Base-by-base conservation (phyloP, 1,140 invertebrate genomes). In the Drosophila mauritiana region DNA sequence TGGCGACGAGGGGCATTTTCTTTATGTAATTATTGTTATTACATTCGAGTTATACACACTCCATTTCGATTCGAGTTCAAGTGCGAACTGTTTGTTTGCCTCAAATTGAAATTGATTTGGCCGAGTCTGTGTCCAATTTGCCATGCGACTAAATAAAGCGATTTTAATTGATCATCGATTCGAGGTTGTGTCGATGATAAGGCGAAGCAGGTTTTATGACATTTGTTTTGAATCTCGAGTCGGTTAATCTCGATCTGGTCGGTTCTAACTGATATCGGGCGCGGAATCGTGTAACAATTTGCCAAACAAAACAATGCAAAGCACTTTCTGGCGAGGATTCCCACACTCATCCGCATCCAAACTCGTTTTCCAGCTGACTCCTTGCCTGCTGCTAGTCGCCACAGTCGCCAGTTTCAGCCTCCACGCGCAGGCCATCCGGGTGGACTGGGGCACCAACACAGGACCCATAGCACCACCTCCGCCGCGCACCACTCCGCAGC, bases 401-500 rank as follows among this genome's bases (percentile, higher is more conserved):
- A 70, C 65, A 70, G 67, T 70, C 48, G 91, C 69, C 73, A 82
- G 73, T 57, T 72, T 88, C 51, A 58, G 75, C 69, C 45, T 64
- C 57, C 73, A 75, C 42, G 42, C 58, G 51, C 58, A 76, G 51
- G 89, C 91, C 59, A 92, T 92, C 72, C 77, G 90, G 25, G 92
- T 92, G 49, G 88, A 92, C 46, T 92, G 84, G 79, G 94, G 94
- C 80, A 94, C 94, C 10, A 94, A 93, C 64, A 93, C 84, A n/a
- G 94, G 94, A 15, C 94, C 94, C 8, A 94, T 94, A 17, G 84
- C 92, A 72, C 94, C 94, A 11, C 93, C 93, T 22, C 82, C 92
- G 15, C 91, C 93, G 48, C 93, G 93, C 54, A 89, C 83, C 36
- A 92, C 93, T 36, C 93, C 93, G 27, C 52, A 79, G 48, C 92